Percentiles rank a stretch among this genome's conserved stretches.
Conservation (phyloP, 1,140 invertebrate genomes). For the Matsumurasca onukii region DNA sequence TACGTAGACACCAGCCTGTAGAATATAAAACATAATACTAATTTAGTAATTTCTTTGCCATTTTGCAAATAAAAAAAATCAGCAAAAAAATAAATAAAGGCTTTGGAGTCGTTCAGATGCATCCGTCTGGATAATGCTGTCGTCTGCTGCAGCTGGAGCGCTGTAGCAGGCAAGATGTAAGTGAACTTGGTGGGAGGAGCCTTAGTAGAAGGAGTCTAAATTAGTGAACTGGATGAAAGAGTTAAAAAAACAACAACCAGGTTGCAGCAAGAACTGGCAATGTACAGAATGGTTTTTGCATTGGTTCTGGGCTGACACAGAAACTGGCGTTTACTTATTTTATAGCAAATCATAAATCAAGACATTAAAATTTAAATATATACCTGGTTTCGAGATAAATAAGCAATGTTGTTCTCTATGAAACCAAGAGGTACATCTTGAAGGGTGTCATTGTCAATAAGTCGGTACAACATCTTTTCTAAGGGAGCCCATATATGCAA, state of each 20-base stretch:
- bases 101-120: too few relatives aligned
- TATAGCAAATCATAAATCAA: not conserved
- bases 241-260: not conserved
- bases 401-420: slow-evolving; percentile 2
- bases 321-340: not conserved
- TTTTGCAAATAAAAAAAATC: too few relatives aligned
- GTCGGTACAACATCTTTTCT: not conserved
- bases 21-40: too few relatives aligned
- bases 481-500: slow-evolving; percentile 3
- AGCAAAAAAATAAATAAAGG: too few relatives aligned
- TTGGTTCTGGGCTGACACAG: not conserved
- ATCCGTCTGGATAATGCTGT: too few relatives aligned
- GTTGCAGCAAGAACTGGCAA: not conserved
- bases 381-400: not conserved
- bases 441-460: slow-evolving; percentile 9
- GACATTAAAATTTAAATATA: not conserved
- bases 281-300: not conserved
- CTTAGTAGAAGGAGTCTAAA: too few relatives aligned
- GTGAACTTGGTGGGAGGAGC: too few relatives aligned
- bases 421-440: not conserved
- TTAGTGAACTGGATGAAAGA: not conserved
- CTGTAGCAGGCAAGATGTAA: too few relatives aligned
- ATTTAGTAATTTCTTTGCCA: too few relatives aligned
- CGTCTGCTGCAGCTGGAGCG: too few relatives aligned
- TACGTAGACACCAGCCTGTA: too few relatives aligned